Base-by-base conservation (phyloP, 2,797 vertebrate genomes). In the Sebastes baramenuke region DNA sequence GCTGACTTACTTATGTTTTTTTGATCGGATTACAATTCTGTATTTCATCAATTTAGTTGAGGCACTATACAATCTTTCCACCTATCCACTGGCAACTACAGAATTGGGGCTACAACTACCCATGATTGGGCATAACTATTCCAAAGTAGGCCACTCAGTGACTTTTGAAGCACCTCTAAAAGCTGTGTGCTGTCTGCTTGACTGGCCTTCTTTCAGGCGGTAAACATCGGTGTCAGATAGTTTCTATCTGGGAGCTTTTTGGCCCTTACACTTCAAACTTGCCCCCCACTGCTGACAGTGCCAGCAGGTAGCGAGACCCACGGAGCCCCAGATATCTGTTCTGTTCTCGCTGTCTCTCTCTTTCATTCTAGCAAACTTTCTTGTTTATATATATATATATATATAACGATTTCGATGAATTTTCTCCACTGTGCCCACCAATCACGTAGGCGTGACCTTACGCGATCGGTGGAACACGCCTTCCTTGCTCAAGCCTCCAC, bases 91-190 rank as follows among this genome's bases (percentile, higher is more conserved):
- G 42, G 10, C 30, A 20, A n/a, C 54, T 58, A 14, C 38, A 62
- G n/a, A 34, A 22, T 16, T 27, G 18, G 11, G 18, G 25, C 5
- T 59, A 4, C 20, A 38, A 42, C 5, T 8, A 49, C 4, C 24
- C 58, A 32, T 16, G 61, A 30, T 66, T 42, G 46, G 70, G 30
- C 6, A 46, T 46, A 18, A 46, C 42, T 46, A 46, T 46, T 46
- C n/a, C 22, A 22, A 78, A 65, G 68, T 70, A n/a, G 36, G 25
- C 74, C 32, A 49, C 42, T 69, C 32, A 2, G 24, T 88, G 87
- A 90, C 90, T 89, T 89, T 77, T 80, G 67, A 81, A 82, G 74
- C 67, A 79, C 56, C 81, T 83, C 80, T 83, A 83, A 77, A 84
- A 77, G 70, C 75, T 29, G 36, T 32, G 1, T 27, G 46, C 72